A percentile compares a stretch with the other conserved stretches of the same genome.
Evolutionary conservation across 2,888 invertebrate species (phyloP).

Genomic region (Ophion ellenae): DNA sequence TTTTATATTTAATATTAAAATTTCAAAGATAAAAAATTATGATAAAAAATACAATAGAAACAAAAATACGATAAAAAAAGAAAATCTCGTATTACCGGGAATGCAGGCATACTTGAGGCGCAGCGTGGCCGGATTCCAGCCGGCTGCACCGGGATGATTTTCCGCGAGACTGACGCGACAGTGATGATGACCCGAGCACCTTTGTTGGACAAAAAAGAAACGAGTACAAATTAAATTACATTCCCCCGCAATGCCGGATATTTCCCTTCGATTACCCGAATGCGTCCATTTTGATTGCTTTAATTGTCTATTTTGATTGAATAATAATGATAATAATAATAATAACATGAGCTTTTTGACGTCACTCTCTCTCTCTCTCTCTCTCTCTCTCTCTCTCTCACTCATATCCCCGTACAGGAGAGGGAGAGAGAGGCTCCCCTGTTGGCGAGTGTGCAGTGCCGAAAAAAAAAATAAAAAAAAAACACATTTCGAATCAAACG

Average conservation of each 20-base stretch:
- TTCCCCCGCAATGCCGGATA: not conserved
- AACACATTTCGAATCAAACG: constrained; percentile 44
- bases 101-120: constrained; percentile 90
- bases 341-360: not conserved
- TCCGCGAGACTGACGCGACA: constrained; percentile 89
- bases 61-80: not conserved
- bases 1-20: too few species aligned
- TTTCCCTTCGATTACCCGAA: constrained; percentile 47
- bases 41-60: not conserved
- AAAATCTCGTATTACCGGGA: constrained; percentile 86
- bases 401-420: too few species aligned
- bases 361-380: too few species aligned
- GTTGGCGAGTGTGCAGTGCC: constrained; percentile 3
- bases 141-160: constrained; percentile 87
- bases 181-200: constrained; percentile 91
- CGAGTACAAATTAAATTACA: not conserved
- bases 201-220: constrained; percentile 81
- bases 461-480: constrained; percentile 25
- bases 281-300: constrained; percentile 23
- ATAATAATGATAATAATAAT: too few species aligned
- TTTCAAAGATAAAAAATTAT: too few species aligned
- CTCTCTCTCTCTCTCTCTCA: too few species aligned
- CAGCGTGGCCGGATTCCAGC: constrained; percentile 88
- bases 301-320: too few species aligned
- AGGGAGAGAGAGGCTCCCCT: too few species aligned